A percentile compares a stretch with the other conserved stretches of the same genome.
Evolutionary conservation across 2,113 vertebrate species (phyloP).

Genomic region (Oryctolagus cuniculus): DNA sequence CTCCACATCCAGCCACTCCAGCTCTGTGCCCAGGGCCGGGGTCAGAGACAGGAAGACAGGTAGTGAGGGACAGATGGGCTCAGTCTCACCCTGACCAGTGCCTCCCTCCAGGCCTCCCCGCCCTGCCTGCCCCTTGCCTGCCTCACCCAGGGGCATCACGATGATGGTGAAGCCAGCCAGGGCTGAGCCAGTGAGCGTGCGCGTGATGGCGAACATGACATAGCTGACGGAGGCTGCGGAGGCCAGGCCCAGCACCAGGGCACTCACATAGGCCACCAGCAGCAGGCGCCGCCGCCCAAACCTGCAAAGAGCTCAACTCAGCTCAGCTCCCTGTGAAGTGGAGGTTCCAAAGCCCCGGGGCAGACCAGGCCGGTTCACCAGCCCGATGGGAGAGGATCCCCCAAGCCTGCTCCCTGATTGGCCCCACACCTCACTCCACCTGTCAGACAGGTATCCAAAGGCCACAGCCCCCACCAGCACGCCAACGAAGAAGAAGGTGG

Average conservation of each 20-base stretch:
- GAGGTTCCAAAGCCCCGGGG: not conserved
- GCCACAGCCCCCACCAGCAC: conserved; percentile 91
- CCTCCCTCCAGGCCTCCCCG: not conserved
- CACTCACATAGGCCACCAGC: conserved; percentile 80
- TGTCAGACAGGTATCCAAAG: conserved; percentile 93
- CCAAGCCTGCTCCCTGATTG: not conserved
- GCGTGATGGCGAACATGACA: conserved; percentile 88
- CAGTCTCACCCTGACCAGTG: not conserved
- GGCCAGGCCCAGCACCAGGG: conserved; percentile 69
- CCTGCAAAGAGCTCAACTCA: conserved; percentile 76
- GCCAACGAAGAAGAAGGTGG: conserved; percentile 93
- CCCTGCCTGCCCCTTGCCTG: not conserved
- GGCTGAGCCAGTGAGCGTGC: conserved; percentile 88
- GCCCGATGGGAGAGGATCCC: not conserved
- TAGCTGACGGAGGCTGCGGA: conserved; percentile 89
- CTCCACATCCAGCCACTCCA: conserved; percentile 92
- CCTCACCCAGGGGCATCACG: conserved; percentile 88
- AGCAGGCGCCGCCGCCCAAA: conserved; percentile 88
- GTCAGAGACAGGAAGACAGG: conserved; percentile 17
- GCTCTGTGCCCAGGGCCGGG: conserved; percentile 71
- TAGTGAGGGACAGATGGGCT: not conserved
- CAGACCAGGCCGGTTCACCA: not conserved
- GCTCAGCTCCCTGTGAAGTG: not conserved
- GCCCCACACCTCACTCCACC: conserved; percentile 83
- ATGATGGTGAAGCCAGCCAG: conserved; percentile 91